Conservation (phyloP, 2,888 invertebrate genomes). For the Apotomis betuletana region DNA sequence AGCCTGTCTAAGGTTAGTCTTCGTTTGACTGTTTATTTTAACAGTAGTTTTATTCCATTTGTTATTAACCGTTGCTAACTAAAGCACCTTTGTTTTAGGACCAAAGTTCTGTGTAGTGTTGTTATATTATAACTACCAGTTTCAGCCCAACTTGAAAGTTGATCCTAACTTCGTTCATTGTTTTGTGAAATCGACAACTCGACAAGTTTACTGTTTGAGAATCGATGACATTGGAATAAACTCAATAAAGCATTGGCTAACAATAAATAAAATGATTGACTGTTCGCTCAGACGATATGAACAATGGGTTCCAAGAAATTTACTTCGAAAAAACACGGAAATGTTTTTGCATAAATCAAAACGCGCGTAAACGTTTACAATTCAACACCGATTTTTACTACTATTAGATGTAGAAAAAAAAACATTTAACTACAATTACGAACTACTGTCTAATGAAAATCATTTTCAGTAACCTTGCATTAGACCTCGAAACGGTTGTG, state of each 20-base stretch:
- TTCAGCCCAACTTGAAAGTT: slow-evolving; percentile 51
- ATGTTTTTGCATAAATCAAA: slow-evolving; percentile 18
- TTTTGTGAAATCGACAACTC: slow-evolving; percentile 42
- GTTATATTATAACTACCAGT: slow-evolving; percentile 54
- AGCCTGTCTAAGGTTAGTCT: slow-evolving; percentile 11
- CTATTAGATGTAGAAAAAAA: not conserved
- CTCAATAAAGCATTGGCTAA: slow-evolving; percentile 34
- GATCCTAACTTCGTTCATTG: slow-evolving; percentile 42
- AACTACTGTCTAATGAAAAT: slow-evolving; percentile 55
- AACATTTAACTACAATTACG: not conserved
- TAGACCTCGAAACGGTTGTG: slow-evolving; percentile 65
- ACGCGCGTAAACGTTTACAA: not conserved
- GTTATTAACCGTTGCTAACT: slow-evolving; percentile 68
- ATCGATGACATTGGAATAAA: slow-evolving; percentile 40
- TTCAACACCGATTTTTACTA: not conserved
- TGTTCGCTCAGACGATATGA: slow-evolving; percentile 16
- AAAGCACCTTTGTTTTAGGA: slow-evolving; percentile 70
- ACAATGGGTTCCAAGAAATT: slow-evolving; percentile 23
- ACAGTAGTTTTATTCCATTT: slow-evolving; percentile 64
- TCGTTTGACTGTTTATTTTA: slow-evolving; percentile 39
- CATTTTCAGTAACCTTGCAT: slow-evolving; percentile 74
- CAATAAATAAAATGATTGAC: slow-evolving; percentile 34
- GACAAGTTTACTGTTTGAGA: slow-evolving; percentile 39
- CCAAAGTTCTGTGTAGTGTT: slow-evolving; percentile 62
- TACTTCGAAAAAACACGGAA: slow-evolving; percentile 9